Conservation (phyloP, 2,888 invertebrate species). For the Sphecodes monilicornis region DNA sequence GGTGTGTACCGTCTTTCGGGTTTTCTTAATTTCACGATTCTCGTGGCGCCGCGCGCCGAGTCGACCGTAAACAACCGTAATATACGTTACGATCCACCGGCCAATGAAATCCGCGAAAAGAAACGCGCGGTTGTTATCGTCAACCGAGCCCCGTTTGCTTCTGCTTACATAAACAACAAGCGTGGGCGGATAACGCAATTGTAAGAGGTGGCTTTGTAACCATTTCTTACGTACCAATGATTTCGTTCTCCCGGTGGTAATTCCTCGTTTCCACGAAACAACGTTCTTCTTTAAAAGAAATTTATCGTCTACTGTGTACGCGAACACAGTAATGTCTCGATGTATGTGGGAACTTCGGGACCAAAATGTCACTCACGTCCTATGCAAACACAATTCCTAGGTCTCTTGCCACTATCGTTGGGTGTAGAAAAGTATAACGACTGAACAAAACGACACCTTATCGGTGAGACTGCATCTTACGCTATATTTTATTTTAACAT, state of each 20-base stretch:
- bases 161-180: neutral
- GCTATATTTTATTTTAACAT: no score
- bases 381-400: neutral
- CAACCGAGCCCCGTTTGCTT: conserved; percentile 20
- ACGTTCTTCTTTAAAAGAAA: neutral
- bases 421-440: no score
- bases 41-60: neutral
- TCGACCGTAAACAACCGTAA: conserved; percentile 24
- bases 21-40: conserved; percentile 42
- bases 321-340: neutral
- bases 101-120: conserved; percentile 21
- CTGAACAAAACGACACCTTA: no score
- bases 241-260: neutral
- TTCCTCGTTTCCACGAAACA: neutral
- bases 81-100: conserved; percentile 28
- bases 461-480: no score
- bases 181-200: conserved; percentile 13
- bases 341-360: neutral
- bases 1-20: conserved; percentile 1
- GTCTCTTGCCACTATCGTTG: no score
- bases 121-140: conserved; percentile 34
- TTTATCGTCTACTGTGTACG: neutral
- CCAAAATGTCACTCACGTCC: no score
- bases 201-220: neutral
- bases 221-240: neutral